A percentile compares a stretch with the other conserved stretches of the same genome.
phyloP scores from a whole-genome alignment of 37 sponge, comb jelly and placozoan genomes.

The Petrosia ficiformis region DNA sequence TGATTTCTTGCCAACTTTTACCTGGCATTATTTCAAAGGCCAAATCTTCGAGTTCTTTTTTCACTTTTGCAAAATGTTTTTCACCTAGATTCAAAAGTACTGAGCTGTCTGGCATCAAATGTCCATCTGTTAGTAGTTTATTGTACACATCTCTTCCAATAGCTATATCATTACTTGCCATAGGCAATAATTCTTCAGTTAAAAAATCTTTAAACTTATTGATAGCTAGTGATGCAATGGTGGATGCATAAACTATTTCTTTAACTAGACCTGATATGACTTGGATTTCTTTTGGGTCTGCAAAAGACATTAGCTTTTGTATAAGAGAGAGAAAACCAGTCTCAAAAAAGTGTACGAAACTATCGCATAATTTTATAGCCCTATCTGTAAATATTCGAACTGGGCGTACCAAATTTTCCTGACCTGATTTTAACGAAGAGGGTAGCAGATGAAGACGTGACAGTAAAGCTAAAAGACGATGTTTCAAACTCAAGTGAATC shows the following conservation, averaged over 20 bases:
- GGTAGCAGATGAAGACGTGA: slow-evolving; percentile 43
- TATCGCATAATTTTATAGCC: slow-evolving; percentile 35
- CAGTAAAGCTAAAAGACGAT: slow-evolving; percentile 30
- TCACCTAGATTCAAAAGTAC: slow-evolving; percentile 45
- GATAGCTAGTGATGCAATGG: slow-evolving; percentile 17
- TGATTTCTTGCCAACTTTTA: slow-evolving; percentile 54
- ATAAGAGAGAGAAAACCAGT: slow-evolving; percentile 13
- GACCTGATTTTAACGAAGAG: background rate
- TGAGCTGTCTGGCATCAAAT: slow-evolving; percentile 41
- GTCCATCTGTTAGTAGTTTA: slow-evolving; percentile 25
- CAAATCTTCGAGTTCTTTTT: slow-evolving; percentile 26
- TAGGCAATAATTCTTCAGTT: slow-evolving; percentile 10
- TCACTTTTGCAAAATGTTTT: slow-evolving; percentile 36
- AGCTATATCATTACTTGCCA: background rate
- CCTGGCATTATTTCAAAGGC: slow-evolving; percentile 34
- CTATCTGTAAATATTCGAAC: slow-evolving; percentile 22
- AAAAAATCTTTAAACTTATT: slow-evolving; percentile 19
- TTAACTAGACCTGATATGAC: background rate
- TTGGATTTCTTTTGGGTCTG: background rate
- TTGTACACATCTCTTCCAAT: slow-evolving; percentile 37
- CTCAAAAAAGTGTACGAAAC: slow-evolving; percentile 22
- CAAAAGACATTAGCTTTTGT: background rate
- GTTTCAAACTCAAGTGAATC: background rate
- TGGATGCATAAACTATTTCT: slow-evolving; percentile 19
- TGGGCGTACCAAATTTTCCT: slow-evolving; percentile 17